Base-by-base conservation (phyloP, 2,888 invertebrate genomes). In the Spatulosminthurus flaviceps region DNA sequence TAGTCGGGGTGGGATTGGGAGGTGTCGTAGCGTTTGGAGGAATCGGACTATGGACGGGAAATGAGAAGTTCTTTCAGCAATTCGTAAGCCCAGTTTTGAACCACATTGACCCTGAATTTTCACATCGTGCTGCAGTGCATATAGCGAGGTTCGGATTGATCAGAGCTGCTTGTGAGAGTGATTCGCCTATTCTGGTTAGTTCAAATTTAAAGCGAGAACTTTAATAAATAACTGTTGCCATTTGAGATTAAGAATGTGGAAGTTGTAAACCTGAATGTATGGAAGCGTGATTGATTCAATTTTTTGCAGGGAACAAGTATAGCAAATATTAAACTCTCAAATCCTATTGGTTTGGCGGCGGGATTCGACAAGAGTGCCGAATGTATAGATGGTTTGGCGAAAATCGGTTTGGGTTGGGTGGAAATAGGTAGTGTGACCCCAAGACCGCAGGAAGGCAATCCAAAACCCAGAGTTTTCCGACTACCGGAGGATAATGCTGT, bases 331-430 rank as follows among this genome's bases (percentile, higher is more conserved):
- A 88, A 92, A 19, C 91, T 99, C 81, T 89, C 90, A 77, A 98
- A 97, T 89, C 98, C 98, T 0, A 88, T 99, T 85, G 98, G 99
- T n/a, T 92, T 99, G 86, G 98, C 98, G 29, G 99, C 98, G 79
- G 99, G 98, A 7, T 98, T 98, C 89, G 99, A 99, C 88, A 99
- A 99, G 88, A 93, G 98, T 88, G 98, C 93, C 7, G 97, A 98
- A 89, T 96, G 95, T 26, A 90, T 97, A 0, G 88, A 92, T 86
- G 95, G 95, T 0, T 88, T 99, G 60, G 90, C 91, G 81, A 92
- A 92, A 86, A 89, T 96, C 79, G 98, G 98, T 0, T 98, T 99
- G 88, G 95, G 98, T 5, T 95, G 97, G 88, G 92, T 98, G 26
- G 98, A 99, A 91, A 92, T 99, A 85, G 98, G 98, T 80, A 84